Percentiles rank a stretch among this genome's conserved stretches.
Evolutionary conservation across 2,113 vertebrate genomes (phyloP).

Genomic region (Cyanoramphus novaezelandiae): DNA sequence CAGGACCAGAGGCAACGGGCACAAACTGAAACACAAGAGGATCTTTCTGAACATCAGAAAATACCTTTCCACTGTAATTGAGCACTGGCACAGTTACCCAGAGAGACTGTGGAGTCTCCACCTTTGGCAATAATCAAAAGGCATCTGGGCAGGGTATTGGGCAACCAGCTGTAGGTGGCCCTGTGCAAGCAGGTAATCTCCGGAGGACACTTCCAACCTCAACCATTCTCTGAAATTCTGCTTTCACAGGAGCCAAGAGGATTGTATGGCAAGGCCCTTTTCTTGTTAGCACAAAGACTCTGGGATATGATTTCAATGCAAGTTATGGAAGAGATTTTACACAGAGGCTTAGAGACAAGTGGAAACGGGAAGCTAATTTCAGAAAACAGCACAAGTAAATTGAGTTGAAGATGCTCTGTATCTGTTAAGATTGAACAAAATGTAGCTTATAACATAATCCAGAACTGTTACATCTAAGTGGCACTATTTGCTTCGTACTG

Average conservation of each 20-base stretch:
- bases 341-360: neutral
- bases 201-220: neutral
- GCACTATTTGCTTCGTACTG: neutral
- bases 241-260: neutral
- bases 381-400: neutral
- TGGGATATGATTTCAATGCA: neutral
- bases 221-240: neutral
- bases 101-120: neutral
- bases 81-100: neutral
- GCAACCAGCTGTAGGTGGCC: neutral
- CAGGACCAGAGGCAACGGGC: neutral
- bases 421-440: neutral
- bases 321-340: neutral
- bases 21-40: neutral
- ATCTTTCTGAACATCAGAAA: neutral
- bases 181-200: neutral
- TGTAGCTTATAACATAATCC: neutral
- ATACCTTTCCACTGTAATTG: neutral
- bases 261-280: neutral
- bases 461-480: neutral
- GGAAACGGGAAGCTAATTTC: neutral
- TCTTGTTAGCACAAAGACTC: neutral
- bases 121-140: neutral
- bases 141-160: neutral
- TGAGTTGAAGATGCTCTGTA: neutral